Percentiles rank a stretch among this genome's conserved stretches.
Conservation (phyloP, 2,888 invertebrate species). For the Hedya salicella region DNA sequence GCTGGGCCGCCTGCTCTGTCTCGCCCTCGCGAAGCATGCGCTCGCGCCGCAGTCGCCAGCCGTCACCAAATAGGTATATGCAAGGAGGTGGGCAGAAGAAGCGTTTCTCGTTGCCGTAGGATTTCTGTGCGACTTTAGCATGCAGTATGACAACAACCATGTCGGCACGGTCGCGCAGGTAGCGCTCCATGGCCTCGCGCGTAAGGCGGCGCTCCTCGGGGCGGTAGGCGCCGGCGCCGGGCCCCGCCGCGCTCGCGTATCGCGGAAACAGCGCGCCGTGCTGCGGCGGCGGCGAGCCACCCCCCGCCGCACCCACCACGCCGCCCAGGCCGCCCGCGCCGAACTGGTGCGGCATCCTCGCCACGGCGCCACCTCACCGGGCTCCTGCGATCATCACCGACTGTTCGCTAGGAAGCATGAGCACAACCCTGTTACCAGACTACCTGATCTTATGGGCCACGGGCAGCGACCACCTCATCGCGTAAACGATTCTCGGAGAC, state of each 20-base stretch:
- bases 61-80: slow-evolving; percentile 99
- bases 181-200: slow-evolving; percentile 98
- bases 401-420: slow-evolving; percentile 47
- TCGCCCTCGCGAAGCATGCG: slow-evolving; percentile 96
- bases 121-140: slow-evolving; percentile 99
- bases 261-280: slow-evolving; percentile 86
- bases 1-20: slow-evolving; percentile 94
- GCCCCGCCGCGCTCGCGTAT: slow-evolving; percentile 84
- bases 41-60: slow-evolving; percentile 98
- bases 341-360: slow-evolving; percentile 93
- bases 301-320: slow-evolving; percentile 89
- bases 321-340: slow-evolving; percentile 85
- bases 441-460: slow-evolving; percentile 53
- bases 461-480: slow-evolving; percentile 22
- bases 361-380: slow-evolving; percentile 79
- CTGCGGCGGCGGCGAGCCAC: slow-evolving; percentile 85
- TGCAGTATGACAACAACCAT: slow-evolving; percentile 99
- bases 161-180: slow-evolving; percentile 96
- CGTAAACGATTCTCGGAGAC: slow-evolving; percentile 42
- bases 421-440: slow-evolving; percentile 52
- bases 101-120: slow-evolving; percentile 99
- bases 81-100: slow-evolving; percentile 99
- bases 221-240: slow-evolving; percentile 86
- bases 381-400: slow-evolving; percentile 63
- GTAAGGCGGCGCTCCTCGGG: slow-evolving; percentile 93